These are phyloP conservation scores for Epinotia nisella DNA, from an alignment of 2,888 invertebrate genomes.

Conservation along the genomic window DNA sequence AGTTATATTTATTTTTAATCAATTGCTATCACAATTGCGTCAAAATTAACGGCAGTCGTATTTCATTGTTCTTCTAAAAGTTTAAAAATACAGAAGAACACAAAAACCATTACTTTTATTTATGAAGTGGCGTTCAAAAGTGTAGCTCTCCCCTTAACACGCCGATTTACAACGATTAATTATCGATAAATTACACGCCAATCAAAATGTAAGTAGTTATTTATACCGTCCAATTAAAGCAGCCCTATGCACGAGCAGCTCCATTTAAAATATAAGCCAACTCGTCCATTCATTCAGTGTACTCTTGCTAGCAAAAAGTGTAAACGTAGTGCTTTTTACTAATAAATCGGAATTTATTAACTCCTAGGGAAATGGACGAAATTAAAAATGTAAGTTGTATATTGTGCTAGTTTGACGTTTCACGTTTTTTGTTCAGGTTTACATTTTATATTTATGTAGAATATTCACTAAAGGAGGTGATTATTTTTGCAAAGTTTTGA, in stretches of 20 bases:
- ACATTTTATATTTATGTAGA: not conserved
- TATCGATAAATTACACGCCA: constrained; percentile 29
- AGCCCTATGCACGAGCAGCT: not conserved
- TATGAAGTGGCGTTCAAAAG: not conserved
- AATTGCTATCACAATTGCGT: too few species aligned
- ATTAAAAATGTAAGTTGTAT: constrained; percentile 40
- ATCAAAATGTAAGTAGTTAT: constrained; percentile 38
- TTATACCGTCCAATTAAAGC: constrained; percentile 31
- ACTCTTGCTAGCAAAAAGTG: constrained; percentile 18
- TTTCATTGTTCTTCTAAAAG: not conserved
- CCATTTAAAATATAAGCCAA: constrained; percentile 17
- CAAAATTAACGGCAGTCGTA: not conserved
- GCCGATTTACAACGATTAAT: constrained; percentile 38
- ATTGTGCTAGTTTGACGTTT: not conserved
- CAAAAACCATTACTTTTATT: not conserved
- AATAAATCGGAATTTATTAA: constrained; percentile 8
- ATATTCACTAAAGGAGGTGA: not conserved
- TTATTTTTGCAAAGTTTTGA: not conserved
- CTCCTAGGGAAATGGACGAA: constrained; percentile 31
- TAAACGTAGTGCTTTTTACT: constrained; percentile 2
- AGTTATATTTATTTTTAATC: too few species aligned
- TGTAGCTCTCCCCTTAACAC: constrained; percentile 18
- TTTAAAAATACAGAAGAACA: too few species aligned
- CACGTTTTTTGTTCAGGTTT: not conserved
- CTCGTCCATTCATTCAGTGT: constrained; percentile 27